Evolutionary conservation across 2,113 vertebrate genomes (phyloP), one percentile per base, ranked within the genome.

Genomic region (Rhinichthys klamathensis): DNA sequence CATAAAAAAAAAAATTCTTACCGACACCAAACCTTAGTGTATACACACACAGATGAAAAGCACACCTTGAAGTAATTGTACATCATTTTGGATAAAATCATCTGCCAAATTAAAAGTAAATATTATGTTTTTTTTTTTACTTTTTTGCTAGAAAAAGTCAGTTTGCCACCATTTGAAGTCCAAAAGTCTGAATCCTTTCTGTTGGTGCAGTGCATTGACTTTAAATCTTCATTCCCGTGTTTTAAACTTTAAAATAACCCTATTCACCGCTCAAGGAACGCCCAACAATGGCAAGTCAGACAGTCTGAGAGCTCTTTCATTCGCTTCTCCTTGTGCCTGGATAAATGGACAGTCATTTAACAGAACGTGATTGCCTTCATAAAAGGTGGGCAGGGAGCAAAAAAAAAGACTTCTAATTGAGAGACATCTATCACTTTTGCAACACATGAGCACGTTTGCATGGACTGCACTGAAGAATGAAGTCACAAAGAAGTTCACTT

Each of bases 261-360:
- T 16, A 80, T 63, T 80, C 77, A 18, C 15, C 3, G 4, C 60
- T 11, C 35, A 63, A 63, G 8, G 35, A 44, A 80, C 4, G 13
- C 23, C 38, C 38, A 63, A 80, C 78, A 80, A 80, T 46, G 58
- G 41, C 49, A 80, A 75, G 58, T 30, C 60, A 27, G 38, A 44
- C 38, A 21, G 61, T 15, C 18, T n/a, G 44, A 69, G 79, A 21
- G 74, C 63, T 69, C 80, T 81, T 81, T 81, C 25, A 51, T 69
- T 81, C 23, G 11, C 2, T 46, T 32, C 61, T 81, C 63, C 60
- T 81, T 32, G 44, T 67, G 27, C 27, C 60, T 27, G 51, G 61
- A 81, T 81, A 81, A 81, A 81, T 51, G 44, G 79, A 15, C 44
- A 49, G 60, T 69, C 80, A 51, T 81, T 81, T 54, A 81, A 44